Evolutionary conservation across 1,140 invertebrate species (phyloP).

Genomic region (Zaprionus lachaisei): DNA sequence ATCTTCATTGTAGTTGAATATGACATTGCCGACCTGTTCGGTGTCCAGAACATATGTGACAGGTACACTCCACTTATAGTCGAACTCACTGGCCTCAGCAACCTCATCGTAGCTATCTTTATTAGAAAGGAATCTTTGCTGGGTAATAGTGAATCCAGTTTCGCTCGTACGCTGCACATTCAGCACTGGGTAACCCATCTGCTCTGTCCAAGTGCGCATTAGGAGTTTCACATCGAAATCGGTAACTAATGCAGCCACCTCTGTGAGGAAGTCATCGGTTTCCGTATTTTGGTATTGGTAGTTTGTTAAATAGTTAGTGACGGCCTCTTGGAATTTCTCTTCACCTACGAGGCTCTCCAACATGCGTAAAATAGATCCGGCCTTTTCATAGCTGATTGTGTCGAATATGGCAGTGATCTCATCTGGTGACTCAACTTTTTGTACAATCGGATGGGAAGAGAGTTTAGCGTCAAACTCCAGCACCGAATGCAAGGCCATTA

Average conservation of each 20-base stretch:
- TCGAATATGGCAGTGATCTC: constrained; percentile 97
- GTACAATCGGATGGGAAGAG: constrained; percentile 95
- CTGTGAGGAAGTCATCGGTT: constrained; percentile 91
- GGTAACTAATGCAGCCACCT: constrained; percentile 85
- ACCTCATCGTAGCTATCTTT: constrained; percentile 85
- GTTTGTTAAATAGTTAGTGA: constrained; percentile 90
- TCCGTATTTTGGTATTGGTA: constrained; percentile 91
- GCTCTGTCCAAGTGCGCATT: constrained; percentile 96
- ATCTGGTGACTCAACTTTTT: constrained; percentile 92
- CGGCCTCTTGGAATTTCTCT: constrained; percentile 90
- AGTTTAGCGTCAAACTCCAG: constrained; percentile 91
- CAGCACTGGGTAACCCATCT: constrained; percentile 96
- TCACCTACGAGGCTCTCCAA: constrained; percentile 92
- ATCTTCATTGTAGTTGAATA: constrained; percentile 60
- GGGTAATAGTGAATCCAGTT: constrained; percentile 87
- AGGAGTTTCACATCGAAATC: constrained; percentile 87
- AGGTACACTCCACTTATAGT: constrained; percentile 92
- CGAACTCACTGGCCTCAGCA: constrained; percentile 86
- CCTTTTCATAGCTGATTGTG: constrained; percentile 96
- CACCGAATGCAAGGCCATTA: constrained; percentile 89
- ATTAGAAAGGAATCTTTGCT: constrained; percentile 90
- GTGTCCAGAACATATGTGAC: constrained; percentile 87
- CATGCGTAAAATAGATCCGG: constrained; percentile 95
- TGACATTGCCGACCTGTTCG: constrained; percentile 53
- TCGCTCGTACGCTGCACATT: constrained; percentile 85